Percentiles rank a stretch among this genome's conserved stretches.
phyloP scores from a whole-genome alignment of 30 jellyfish, hydroid and myxozoan genomes.

The Chironex yamaguchii region DNA sequence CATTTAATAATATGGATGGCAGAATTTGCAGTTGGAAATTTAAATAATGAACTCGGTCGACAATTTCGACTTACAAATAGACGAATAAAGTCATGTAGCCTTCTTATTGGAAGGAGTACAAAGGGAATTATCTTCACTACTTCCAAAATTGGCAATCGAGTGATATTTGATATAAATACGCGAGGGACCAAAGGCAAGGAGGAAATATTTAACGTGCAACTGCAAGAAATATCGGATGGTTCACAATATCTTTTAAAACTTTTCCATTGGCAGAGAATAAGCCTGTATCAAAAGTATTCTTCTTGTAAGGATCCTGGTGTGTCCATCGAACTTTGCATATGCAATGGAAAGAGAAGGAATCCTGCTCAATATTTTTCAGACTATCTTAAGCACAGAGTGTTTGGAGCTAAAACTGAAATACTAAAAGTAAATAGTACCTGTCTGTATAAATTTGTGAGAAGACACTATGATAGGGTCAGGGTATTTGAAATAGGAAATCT shows the following conservation, averaged over 20 bases:
- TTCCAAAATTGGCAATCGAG: slow-evolving; percentile 1
- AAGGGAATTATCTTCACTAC: slow-evolving; percentile 33
- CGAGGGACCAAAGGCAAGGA: not conserved
- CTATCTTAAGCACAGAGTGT: not conserved
- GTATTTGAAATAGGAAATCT: not conserved
- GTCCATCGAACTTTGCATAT: slow-evolving; percentile 76
- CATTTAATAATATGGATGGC: slow-evolving; percentile 79
- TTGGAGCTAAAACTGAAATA: not conserved
- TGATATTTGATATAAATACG: slow-evolving; percentile 67
- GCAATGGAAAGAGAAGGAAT: slow-evolving; percentile 5
- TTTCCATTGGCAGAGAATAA: slow-evolving; percentile 80
- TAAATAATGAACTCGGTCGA: slow-evolving; percentile 53
- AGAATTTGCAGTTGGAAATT: slow-evolving; percentile 80
- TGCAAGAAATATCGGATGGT: not conserved
- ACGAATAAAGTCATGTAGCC: slow-evolving; percentile 26
- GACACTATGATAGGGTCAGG: not conserved
- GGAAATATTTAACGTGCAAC: slow-evolving; percentile 78
- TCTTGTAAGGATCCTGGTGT: slow-evolving; percentile 69
- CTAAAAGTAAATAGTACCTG: not conserved
- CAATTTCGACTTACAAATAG: not conserved
- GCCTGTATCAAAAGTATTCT: slow-evolving; percentile 60
- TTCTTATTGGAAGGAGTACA: slow-evolving; percentile 58
- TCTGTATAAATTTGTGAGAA: not conserved
- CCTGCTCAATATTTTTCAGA: not conserved
- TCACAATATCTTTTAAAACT: slow-evolving; percentile 8